Evolutionary conservation across 2,888 invertebrate genomes (phyloP), one percentile per base, ranked within the genome.

Genomic region (Zhuqinia jingwanae): DNA sequence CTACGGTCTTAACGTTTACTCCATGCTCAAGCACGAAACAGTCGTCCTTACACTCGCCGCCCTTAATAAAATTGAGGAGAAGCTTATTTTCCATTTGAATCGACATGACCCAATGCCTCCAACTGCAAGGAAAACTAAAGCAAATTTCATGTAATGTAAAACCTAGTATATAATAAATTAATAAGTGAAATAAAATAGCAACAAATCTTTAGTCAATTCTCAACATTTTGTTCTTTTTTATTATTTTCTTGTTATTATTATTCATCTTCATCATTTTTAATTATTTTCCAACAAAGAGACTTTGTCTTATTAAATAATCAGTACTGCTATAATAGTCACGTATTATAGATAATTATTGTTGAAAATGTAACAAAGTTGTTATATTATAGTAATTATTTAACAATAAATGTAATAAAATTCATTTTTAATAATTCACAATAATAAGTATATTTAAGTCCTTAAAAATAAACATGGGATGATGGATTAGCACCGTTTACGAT

Each of bases 21-120:
- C 98, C 47, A 98, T 99, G 97, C 92, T 99, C 88, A 99, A 99
- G 93, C 97, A 99, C 92, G 96, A 97, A 88, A 99, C 98, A 0
- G 93, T 99, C 11, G 95, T 99, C 5, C 92, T 99, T 1, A 98
- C 98, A 0, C 93, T 95, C 89, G 94, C 95, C 63, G 98, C 99
- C 0, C 95, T 97, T 0, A 96, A 97, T 91, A 94, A 94, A 91
- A 95, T 99, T 89, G 97, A 99, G 93, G 95, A 96, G 75, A 95
- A 95, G 92, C 92, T 97, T 88, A 92, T 97, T 15, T 94, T 93
- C 84, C 95, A 96, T 89, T 92, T 97, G 13, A 94, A 96, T 92
- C 94, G 95, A 75, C 93, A 94, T 76, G 92, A 92, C 80, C 77
- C 86, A 15, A 47, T 80, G 0, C 73, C 88, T 17, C 82, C 88